Evolutionary conservation across 1,140 invertebrate genomes (phyloP).

Genomic region (Drosophila cardini): DNA sequence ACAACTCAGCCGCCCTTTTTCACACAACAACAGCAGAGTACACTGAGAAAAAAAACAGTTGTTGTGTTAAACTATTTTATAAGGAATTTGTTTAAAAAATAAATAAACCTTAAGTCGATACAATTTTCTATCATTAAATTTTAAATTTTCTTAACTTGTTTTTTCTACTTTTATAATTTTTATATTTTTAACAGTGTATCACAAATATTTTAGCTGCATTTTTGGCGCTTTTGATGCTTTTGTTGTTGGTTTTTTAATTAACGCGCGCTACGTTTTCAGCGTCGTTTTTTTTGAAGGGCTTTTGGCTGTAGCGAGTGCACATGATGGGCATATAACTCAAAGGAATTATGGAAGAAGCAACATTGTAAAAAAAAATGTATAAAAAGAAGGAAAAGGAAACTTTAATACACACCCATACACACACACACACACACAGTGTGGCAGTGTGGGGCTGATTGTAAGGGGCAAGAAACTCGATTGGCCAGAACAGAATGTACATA

Average conservation of each 20-base stretch:
- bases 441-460: not conserved
- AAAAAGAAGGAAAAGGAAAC: conserved; percentile 31
- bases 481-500: conserved; percentile 70
- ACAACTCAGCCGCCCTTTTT: conserved; percentile 53
- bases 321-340: conserved; percentile 80
- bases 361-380: conserved; percentile 5
- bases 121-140: too few relatives aligned
- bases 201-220: conserved; percentile 75
- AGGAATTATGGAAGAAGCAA: conserved; percentile 67
- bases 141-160: too few relatives aligned
- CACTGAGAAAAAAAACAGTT: not conserved
- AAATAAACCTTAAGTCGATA: too few relatives aligned
- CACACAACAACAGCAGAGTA: conserved; percentile 2
- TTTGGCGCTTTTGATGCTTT: conserved; percentile 82
- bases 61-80: too few relatives aligned
- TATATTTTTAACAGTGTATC: not conserved
- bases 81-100: too few relatives aligned
- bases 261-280: conserved; percentile 77
- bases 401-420: conserved; percentile 15
- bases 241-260: conserved; percentile 72
- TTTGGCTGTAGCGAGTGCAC: conserved; percentile 46
- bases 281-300: conserved; percentile 42
- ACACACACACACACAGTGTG: not conserved
- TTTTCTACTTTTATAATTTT: too few relatives aligned
- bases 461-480: conserved; percentile 21